Percentiles rank a stretch among this genome's conserved stretches.
Conservation (phyloP, 53 echinoderm and acorn worm genomes). For the Echinarachnius parma region DNA sequence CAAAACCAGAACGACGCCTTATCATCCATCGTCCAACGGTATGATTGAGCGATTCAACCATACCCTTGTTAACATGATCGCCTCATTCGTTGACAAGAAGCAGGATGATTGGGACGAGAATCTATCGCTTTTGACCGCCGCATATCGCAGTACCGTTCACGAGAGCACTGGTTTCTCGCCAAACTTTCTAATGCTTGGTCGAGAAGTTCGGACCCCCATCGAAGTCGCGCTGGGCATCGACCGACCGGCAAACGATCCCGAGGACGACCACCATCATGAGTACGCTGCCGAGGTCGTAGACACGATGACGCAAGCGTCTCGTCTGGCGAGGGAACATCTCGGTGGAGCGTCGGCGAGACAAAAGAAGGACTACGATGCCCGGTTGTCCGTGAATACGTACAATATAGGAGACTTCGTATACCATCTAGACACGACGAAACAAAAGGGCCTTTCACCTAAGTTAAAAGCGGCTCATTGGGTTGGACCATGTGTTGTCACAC, state of each 20-base stretch:
- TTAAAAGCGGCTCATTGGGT: conserved; percentile 48
- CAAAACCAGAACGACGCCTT: conserved; percentile 56
- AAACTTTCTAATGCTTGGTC: conserved; percentile 61
- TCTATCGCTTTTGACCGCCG: conserved; percentile 60
- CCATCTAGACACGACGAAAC: conserved; percentile 35
- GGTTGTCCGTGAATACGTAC: conserved; percentile 23
- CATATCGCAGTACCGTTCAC: conserved; percentile 55
- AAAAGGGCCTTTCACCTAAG: conserved; percentile 50
- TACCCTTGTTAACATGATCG: conserved; percentile 51
- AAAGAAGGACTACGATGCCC: conserved; percentile 47
- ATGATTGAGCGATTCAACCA: conserved; percentile 62
- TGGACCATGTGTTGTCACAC: conserved; percentile 54
- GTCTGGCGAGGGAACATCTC: conserved; percentile 44
- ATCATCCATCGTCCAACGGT: conserved; percentile 63
- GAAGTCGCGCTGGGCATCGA: conserved; percentile 5
- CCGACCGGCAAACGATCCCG: no score
- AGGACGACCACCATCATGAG: neutral
- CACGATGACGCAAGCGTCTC: conserved; percentile 17
- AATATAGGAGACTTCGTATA: conserved; percentile 48
- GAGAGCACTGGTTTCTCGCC: conserved; percentile 54
- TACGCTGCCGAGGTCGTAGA: conserved; percentile 20
- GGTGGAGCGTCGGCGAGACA: conserved; percentile 4
- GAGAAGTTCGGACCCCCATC: conserved; percentile 51
- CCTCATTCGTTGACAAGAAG: conserved; percentile 45
- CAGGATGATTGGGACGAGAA: conserved; percentile 56